These are phyloP conservation scores for Rousettus leschenaultii DNA, from an alignment of 2,113 vertebrate species.

Conservation along the genomic window DNA sequence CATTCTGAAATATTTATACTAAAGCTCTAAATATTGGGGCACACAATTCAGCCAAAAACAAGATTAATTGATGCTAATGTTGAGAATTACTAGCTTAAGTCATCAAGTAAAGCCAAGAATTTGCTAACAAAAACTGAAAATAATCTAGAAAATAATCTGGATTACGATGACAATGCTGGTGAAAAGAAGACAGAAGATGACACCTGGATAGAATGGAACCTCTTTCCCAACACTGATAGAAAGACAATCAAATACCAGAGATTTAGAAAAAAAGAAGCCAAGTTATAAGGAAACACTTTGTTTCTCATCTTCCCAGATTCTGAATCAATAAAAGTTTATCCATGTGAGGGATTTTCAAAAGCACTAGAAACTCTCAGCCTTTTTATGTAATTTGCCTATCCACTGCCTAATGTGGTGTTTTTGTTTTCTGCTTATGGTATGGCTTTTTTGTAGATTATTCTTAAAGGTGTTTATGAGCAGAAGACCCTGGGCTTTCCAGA, in stretches of 20 bases:
- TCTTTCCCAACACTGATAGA: background rate
- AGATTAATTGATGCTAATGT: background rate
- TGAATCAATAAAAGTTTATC: background rate
- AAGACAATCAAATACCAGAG: background rate
- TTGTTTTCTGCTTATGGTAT: background rate
- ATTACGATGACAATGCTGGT: background rate
- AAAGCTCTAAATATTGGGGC: background rate
- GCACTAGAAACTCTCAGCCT: background rate
- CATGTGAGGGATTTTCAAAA: background rate
- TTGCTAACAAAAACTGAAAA: background rate
- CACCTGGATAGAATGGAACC: background rate
- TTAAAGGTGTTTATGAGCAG: background rate
- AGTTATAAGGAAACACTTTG: background rate
- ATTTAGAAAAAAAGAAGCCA: background rate
- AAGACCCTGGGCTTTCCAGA: background rate
- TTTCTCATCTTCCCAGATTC: background rate
- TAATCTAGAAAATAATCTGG: background rate
- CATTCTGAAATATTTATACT: background rate
- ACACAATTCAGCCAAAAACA: background rate
- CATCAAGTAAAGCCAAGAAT: background rate
- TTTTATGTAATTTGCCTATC: background rate
- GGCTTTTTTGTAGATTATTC: background rate
- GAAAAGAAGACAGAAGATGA: background rate
- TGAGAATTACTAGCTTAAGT: background rate
- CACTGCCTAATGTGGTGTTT: background rate